phyloP scores from a whole-genome alignment of 2,113 vertebrate species.

The Himantopus leucocephalus region DNA sequence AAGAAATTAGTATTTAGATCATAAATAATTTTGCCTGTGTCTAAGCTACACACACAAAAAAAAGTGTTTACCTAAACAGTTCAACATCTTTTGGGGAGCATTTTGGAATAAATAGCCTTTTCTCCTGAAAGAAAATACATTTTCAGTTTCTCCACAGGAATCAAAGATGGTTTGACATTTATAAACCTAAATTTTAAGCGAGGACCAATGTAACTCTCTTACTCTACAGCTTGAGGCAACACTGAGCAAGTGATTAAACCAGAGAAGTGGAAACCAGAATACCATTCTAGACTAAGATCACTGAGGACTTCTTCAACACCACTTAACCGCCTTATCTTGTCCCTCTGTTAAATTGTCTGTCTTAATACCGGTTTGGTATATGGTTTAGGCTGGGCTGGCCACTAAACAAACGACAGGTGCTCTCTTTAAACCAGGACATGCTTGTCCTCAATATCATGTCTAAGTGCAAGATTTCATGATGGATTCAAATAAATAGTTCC shows the following conservation, averaged over 20 bases:
- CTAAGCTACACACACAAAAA: neutral
- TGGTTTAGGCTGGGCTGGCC: neutral
- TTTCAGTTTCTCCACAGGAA: neutral
- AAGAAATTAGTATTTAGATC: neutral
- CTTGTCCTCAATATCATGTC: neutral
- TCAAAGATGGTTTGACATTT: neutral
- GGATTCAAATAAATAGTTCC: neutral
- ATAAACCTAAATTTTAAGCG: neutral
- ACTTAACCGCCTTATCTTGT: neutral
- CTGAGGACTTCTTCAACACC: neutral
- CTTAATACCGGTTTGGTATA: no score
- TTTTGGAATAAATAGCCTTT: neutral
- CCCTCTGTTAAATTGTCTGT: neutral
- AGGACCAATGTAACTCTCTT: neutral
- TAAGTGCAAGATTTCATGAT: neutral
- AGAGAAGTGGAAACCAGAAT: neutral
- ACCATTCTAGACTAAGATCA: neutral
- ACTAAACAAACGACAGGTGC: neutral
- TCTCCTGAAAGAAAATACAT: neutral
- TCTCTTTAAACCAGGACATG: neutral
- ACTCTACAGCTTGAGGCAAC: neutral
- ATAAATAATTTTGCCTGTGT: neutral
- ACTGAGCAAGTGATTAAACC: neutral
- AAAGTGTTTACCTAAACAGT: neutral
- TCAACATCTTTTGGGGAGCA: neutral